A percentile compares a stretch with the other conserved stretches of the same genome.
Conservation (phyloP, 2,888 invertebrate species). For the Cryptocephalus primarius region DNA sequence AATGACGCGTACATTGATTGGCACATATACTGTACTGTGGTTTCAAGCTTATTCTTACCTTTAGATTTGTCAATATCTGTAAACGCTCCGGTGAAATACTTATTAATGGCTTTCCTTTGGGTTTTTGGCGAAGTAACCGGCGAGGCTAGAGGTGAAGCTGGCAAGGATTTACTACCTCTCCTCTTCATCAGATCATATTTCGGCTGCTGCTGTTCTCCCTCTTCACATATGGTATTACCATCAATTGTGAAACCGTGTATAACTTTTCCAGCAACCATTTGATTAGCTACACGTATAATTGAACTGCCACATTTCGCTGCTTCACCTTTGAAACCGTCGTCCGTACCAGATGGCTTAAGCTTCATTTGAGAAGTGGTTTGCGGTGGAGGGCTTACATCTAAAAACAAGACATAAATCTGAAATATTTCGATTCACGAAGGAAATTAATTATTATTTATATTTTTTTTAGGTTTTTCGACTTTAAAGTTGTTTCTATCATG, state of each 20-base stretch:
- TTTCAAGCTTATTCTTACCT: conserved; percentile 22
- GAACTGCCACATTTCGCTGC: conserved; percentile 59
- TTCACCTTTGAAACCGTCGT: conserved; percentile 60
- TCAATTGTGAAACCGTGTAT: conserved; percentile 32
- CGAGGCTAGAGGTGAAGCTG: conserved; percentile 55
- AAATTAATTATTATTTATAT: background rate
- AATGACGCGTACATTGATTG: too few species aligned
- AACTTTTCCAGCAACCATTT: conserved; percentile 43
- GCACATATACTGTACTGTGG: too few species aligned
- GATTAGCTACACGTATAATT: conserved; percentile 46
- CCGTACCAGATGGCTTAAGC: conserved; percentile 50
- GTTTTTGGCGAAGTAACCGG: conserved; percentile 51
- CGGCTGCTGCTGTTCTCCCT: conserved; percentile 15
- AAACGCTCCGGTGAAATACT: conserved; percentile 48
- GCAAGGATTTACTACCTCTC: conserved; percentile 60
- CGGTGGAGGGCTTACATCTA: conserved; percentile 12
- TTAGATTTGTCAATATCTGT: conserved; percentile 35
- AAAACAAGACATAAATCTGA: background rate
- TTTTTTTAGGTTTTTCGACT: too few species aligned
- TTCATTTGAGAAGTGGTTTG: conserved; percentile 16
- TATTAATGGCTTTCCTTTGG: conserved; percentile 42
- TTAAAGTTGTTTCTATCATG: too few species aligned
- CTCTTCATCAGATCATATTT: conserved; percentile 37
- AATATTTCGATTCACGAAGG: background rate
- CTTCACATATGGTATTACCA: background rate